Conservation (phyloP, 2,113 vertebrate species). For the Ibidorhyncha struthersii region DNA sequence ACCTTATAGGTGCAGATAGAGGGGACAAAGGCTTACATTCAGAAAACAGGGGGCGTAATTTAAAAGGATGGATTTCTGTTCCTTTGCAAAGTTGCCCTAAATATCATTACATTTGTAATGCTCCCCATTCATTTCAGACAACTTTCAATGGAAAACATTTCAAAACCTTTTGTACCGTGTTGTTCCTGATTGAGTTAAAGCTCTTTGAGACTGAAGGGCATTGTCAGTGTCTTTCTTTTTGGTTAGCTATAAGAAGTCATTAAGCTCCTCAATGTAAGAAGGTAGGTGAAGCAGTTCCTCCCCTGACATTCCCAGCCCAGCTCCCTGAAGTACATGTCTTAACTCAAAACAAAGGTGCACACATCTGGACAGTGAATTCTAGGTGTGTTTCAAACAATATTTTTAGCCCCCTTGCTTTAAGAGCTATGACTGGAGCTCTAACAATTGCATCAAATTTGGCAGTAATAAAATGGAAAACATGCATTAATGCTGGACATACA, state of each 20-base stretch:
- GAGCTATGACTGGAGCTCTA: not conserved
- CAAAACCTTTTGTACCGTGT: not conserved
- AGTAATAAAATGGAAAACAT: not conserved
- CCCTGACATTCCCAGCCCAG: not conserved
- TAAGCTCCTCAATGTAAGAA: not conserved
- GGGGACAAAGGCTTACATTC: not conserved
- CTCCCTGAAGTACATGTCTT: not conserved
- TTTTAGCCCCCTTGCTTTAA: not conserved
- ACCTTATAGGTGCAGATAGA: not conserved
- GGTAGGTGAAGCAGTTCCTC: not conserved
- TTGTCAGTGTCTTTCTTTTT: not conserved
- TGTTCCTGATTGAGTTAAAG: not conserved
- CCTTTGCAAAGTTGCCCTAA: not conserved
- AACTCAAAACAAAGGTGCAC: not conserved
- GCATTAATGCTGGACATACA: not conserved
- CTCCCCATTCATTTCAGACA: not conserved
- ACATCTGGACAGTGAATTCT: not conserved
- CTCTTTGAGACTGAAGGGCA: not conserved
- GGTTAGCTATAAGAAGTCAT: not conserved
- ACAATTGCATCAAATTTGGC: not conserved
- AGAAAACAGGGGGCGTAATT: not conserved
- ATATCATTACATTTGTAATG: not conserved
- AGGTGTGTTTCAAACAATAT: not conserved
- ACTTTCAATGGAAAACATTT: not conserved
- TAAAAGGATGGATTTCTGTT: not conserved